These are phyloP conservation scores for Nemoura dubitans DNA, from an alignment of 2,888 invertebrate genomes.

Conservation along the genomic window DNA sequence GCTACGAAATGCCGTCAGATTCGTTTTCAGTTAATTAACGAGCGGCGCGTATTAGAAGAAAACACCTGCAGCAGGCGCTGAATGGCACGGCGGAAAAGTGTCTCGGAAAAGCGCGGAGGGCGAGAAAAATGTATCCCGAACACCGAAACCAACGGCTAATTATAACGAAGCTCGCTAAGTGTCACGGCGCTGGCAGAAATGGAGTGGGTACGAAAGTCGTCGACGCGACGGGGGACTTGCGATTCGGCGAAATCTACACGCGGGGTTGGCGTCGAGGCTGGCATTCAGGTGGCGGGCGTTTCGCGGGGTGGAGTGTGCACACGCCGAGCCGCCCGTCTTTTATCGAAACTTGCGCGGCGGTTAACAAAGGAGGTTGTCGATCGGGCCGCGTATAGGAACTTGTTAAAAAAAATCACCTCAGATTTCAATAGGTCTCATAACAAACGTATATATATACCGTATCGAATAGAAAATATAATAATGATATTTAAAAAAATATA, in stretches of 20 bases:
- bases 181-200: not conserved
- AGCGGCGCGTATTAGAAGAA: too few relatives aligned
- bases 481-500: not conserved
- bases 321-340: not conserved
- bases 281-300: not conserved
- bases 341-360: not conserved
- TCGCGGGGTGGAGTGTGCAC: not conserved
- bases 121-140: not conserved
- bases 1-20: not conserved
- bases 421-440: not conserved
- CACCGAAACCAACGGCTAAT: not conserved
- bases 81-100: too few relatives aligned
- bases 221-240: not conserved
- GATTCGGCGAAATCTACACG: not conserved
- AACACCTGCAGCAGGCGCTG: too few relatives aligned
- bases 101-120: not conserved
- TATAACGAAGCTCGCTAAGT: not conserved
- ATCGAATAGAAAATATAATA: too few relatives aligned
- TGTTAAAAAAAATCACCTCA: slow-evolving; percentile 2
- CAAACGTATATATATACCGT: not conserved
- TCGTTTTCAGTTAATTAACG: not conserved
- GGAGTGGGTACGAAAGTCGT: too few relatives aligned
- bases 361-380: not conserved
- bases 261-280: not conserved
- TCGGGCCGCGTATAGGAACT: not conserved